Evolutionary conservation across 53 echinoderm and acorn worm species (phyloP).

Genomic region (Zoroaster sp.): DNA sequence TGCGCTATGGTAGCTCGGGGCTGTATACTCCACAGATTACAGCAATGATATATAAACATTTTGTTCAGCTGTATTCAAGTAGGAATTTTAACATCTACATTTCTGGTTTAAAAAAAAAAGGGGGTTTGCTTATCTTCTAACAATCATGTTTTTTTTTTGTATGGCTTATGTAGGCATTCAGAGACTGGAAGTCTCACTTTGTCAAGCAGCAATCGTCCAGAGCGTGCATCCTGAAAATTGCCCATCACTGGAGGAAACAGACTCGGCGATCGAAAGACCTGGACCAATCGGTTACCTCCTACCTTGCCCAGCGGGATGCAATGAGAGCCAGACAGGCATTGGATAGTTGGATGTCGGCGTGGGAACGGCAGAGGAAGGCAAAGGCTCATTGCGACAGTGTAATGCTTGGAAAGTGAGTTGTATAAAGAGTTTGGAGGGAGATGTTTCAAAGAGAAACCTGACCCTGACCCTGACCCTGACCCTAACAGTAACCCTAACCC

Average conservation of each 20-base stretch:
- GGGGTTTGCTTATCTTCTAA: too few relatives aligned
- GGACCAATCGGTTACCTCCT: slow-evolving; percentile 5
- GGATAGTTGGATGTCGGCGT: neutral
- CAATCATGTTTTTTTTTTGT: neutral
- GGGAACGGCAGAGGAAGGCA: slow-evolving; percentile 32
- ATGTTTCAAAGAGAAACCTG: neutral
- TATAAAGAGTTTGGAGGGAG: neutral
- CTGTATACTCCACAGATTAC: too few relatives aligned
- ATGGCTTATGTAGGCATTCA: neutral
- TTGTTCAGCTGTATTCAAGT: too few relatives aligned
- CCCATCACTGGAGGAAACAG: slow-evolving; percentile 19
- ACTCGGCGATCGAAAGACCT: slow-evolving; percentile 1
- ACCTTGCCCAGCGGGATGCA: neutral
- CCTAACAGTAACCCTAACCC: too few relatives aligned
- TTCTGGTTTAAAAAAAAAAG: too few relatives aligned
- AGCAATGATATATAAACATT: too few relatives aligned
- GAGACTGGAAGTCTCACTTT: neutral
- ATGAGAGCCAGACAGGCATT: neutral
- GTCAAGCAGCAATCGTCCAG: neutral
- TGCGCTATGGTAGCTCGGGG: too few relatives aligned
- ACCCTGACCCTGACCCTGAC: too few relatives aligned
- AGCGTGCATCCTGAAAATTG: neutral
- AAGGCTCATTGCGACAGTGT: neutral
- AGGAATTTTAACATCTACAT: too few relatives aligned
- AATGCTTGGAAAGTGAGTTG: slow-evolving; percentile 13